Evolutionary conservation across 2,797 vertebrate species (phyloP), one percentile per base, ranked within the genome.

Genomic region (Gobionotothen gibberifrons): DNA sequence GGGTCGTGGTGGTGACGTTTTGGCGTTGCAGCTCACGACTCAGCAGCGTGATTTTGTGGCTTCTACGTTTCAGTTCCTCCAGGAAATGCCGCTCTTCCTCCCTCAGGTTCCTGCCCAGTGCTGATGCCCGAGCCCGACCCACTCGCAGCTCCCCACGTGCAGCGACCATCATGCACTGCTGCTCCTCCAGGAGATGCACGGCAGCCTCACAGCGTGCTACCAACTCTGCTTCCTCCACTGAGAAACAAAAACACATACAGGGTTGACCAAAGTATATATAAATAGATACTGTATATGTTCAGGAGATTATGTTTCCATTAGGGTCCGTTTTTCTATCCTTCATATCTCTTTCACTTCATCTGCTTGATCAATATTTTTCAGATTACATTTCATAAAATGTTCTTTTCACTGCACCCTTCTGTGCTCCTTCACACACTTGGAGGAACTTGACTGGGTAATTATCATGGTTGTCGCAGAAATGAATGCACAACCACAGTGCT

Each of bases 11-110:
- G 21, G 96, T 93, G 70, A 95, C 94, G 0, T 96, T 97, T 90
- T 98, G 97, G 44, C 95, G 96, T 78, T 97, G 96, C 81, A 99
- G 95, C 90, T 98, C 96, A 0, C 96, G 95, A 79, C 95, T 95
- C 47, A 98, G 93, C 65, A 97, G 89, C 0, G 96, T 96, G 88
- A 97, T 97, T 62, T 96, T 94, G 84, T 99, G 97, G 88, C 97
- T 97, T 72, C 96, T 95, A 0, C 95, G 94, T 69, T 98, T 97
- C 71, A 99, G 95, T 76, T 99, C 97, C 57, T 98, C 97, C 85
- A 99, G 91, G 92, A 98, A 99, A 10, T 91, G 93, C 0, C 96
- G 95, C 90, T 99, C 97, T 70, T 97, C 96, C 3, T 92, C 95
- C 77, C 95, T 93, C 68, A 99, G 93, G 84, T 92, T 96, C 85